Evolutionary conservation across 35 echinoderm and acorn worm genomes (phyloP), one percentile per base, ranked within the genome.

Genomic region (Ophiothrix spiculata): DNA sequence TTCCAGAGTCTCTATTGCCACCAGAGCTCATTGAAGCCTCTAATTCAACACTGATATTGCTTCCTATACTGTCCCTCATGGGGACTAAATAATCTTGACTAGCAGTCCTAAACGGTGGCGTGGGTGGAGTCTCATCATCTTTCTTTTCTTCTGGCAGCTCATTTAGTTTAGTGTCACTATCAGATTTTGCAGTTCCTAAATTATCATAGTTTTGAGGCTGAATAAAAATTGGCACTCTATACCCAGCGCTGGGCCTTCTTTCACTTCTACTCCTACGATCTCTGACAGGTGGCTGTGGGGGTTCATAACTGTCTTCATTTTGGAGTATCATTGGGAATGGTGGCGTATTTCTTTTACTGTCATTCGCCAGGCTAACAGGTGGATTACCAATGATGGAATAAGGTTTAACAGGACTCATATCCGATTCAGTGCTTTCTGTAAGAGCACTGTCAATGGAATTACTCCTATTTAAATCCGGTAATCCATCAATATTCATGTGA

Each of bases 181-280:
- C 81, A 23, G 81, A 84, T 28, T 64, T 37, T 10, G 69, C 81
- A 35, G 81, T 84, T 33, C 37, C 64, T 6, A 79, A 37, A 79
- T 80, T 84, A 35, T 90, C 80, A 77, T 84, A 90, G 16, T 36
- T 75, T 36, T 90, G 73, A 34, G 80, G 88, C 40, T 75, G 38
- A 17, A 90, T 90, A 37, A 84, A 90, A 40, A 90, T 90, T 28
- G 88, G 88, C n/a, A 90, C 88, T 83, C 84, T 90, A 54, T 90
- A 90, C n/a, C 81, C 81, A 28, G 88, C 83, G 74, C 82, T 76
- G 54, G 80, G 33, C 33, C 74, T 77, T 73, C 82, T 76, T 39
- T 90, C 81, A 1, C 77, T 39, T 36, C 75, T 35, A 34, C 84
- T 75, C 28, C 80, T 40, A 28, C 40, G 25, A 23, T 80, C 17